Evolutionary conservation across 2,888 invertebrate species (phyloP).

Genomic region (Melinopterus prodromus): DNA sequence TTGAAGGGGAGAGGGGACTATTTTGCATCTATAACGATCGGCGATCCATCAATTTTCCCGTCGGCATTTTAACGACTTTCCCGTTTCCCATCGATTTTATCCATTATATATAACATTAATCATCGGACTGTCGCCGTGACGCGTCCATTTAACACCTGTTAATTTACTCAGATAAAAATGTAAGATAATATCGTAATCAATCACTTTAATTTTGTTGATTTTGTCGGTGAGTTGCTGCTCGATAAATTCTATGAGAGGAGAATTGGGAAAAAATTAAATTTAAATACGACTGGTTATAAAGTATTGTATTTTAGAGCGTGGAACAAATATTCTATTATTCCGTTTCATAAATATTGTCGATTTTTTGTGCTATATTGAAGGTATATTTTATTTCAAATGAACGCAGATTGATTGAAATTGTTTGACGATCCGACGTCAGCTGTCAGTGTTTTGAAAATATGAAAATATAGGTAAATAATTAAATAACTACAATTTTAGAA

Average conservation of each 20-base stretch:
- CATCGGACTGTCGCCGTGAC: not conserved
- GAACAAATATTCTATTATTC: too few species aligned
- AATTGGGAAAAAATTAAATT: not conserved
- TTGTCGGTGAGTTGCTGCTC: not conserved
- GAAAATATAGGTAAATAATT: too few species aligned
- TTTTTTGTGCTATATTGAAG: too few species aligned
- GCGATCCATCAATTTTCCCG: not conserved
- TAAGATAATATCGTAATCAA: slow-evolving; percentile 36
- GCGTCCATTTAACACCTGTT: slow-evolving; percentile 33
- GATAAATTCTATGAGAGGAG: not conserved
- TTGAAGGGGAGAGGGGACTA: not conserved
- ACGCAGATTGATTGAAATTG: too few species aligned
- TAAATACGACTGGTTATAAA: not conserved
- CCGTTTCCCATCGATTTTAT: slow-evolving; percentile 4
- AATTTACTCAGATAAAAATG: slow-evolving; percentile 34
- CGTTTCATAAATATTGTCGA: too few species aligned
- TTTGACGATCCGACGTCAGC: too few species aligned
- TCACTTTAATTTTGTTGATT: slow-evolving; percentile 23
- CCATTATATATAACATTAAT: slow-evolving; percentile 4
- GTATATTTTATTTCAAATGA: too few species aligned
- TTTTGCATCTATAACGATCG: not conserved
- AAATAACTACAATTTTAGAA: too few species aligned
- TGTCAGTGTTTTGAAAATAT: too few species aligned
- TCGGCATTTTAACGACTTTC: slow-evolving; percentile 4
- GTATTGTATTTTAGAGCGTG: too few species aligned